These are phyloP conservation scores for Rhagoletis pomonella DNA, from an alignment of 1,140 invertebrate genomes.

Conservation along the genomic window DNA sequence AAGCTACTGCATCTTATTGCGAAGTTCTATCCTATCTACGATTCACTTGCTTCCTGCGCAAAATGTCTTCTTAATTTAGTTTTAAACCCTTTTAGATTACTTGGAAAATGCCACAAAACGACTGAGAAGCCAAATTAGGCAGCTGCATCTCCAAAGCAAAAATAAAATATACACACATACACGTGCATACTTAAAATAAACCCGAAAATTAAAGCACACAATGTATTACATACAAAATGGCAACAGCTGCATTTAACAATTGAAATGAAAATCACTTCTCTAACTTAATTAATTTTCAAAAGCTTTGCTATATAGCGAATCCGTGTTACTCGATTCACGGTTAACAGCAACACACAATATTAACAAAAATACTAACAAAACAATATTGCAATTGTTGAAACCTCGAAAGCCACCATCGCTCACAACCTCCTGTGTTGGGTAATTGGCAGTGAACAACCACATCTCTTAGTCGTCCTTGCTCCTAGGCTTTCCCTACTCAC, in stretches of 20 bases:
- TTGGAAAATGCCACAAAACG: no score
- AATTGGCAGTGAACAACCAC: not conserved
- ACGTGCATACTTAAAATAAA: no score
- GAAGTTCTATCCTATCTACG: no score
- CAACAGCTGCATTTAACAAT: not conserved
- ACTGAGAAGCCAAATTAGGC: no score
- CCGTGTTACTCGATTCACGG: no score
- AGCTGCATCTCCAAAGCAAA: no score
- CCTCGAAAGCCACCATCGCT: not conserved
- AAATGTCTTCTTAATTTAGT: no score
- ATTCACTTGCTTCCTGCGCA: no score
- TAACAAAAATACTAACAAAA: not conserved
- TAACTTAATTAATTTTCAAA: constrained; percentile 12
- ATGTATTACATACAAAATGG: not conserved
- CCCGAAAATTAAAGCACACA: not conserved
- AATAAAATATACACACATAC: no score
- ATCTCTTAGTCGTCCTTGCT: constrained; percentile 31
- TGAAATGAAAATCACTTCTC: not conserved
- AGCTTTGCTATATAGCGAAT: not conserved
- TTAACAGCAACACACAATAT: not conserved
- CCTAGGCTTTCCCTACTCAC: not conserved
- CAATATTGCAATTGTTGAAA: not conserved
- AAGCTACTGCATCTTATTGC: no score
- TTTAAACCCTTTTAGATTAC: no score
- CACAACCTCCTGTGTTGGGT: not conserved